These are phyloP conservation scores for Seriola rivoliana DNA, from an alignment of 2,113 vertebrate species.

Conservation along the genomic window DNA sequence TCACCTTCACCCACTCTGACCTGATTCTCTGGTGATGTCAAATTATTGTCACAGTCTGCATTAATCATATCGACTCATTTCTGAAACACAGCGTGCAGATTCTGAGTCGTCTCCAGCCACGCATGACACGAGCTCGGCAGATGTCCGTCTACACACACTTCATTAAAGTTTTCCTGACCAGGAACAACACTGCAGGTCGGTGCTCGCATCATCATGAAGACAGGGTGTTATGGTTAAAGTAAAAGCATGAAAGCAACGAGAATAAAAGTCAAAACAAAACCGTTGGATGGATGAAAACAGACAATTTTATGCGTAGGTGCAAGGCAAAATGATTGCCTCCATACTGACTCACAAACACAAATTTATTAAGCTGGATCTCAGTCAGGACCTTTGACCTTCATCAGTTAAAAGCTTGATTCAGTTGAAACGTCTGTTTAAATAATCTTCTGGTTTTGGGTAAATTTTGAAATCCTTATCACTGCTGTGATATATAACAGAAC, in stretches of 20 bases:
- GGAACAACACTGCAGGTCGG: conserved; percentile 71
- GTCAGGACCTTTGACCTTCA: no score
- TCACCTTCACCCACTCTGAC: neutral
- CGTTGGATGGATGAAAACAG: no score
- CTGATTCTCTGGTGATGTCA: neutral
- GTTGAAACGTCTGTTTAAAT: no score
- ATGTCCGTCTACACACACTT: conserved; percentile 68
- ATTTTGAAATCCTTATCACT: no score
- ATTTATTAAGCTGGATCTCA: no score
- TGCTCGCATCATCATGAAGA: neutral
- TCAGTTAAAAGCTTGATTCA: no score
- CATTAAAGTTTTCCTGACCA: conserved; percentile 72
- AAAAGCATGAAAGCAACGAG: neutral
- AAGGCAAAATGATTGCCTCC: no score
- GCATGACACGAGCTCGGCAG: conserved; percentile 43
- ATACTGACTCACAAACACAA: no score
- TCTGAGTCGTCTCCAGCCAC: conserved; percentile 53
- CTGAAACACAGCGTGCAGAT: conserved; percentile 57
- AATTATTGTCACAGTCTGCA: neutral
- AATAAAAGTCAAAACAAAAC: no score
- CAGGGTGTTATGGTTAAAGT: neutral
- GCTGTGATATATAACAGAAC: no score
- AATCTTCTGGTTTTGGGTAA: no score
- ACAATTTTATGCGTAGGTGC: no score
- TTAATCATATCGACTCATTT: neutral